These are phyloP conservation scores for Oreotragus oreotragus DNA, from an alignment of 2,113 vertebrate genomes.

Conservation along the genomic window DNA sequence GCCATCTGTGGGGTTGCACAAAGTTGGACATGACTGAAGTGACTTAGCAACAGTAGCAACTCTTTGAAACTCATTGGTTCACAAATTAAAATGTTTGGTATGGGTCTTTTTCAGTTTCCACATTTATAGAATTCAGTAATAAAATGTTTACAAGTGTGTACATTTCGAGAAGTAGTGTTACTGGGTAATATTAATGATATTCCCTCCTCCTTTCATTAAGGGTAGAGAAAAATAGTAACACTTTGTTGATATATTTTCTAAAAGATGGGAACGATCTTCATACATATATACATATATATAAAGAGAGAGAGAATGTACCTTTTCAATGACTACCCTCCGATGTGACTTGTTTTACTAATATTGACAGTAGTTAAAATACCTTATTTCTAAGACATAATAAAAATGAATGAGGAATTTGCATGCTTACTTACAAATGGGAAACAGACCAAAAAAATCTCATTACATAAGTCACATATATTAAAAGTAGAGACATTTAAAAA, in stretches of 20 bases:
- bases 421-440: not conserved
- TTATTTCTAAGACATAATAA: slow-evolving; percentile 23
- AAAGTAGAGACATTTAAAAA: not conserved
- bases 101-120: not conserved
- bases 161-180: not conserved
- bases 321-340: not conserved
- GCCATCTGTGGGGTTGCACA: too few species aligned
- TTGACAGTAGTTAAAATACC: not conserved
- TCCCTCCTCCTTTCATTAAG: not conserved
- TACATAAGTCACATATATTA: not conserved
- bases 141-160: not conserved
- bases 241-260: not conserved
- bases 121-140: not conserved
- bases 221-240: not conserved
- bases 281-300: not conserved
- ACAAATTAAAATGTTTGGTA: not conserved
- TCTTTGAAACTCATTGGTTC: not conserved
- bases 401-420: not conserved
- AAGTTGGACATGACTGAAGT: too few species aligned
- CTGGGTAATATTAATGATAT: not conserved
- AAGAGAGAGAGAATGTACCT: not conserved
- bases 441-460: not conserved
- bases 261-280: not conserved
- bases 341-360: slow-evolving; percentile 13
- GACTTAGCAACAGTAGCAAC: too few species aligned